A percentile compares a stretch with the other conserved stretches of the same genome.
phyloP scores from a whole-genome alignment of 2,797 vertebrate species.

The Pachyuromys duprasi region DNA sequence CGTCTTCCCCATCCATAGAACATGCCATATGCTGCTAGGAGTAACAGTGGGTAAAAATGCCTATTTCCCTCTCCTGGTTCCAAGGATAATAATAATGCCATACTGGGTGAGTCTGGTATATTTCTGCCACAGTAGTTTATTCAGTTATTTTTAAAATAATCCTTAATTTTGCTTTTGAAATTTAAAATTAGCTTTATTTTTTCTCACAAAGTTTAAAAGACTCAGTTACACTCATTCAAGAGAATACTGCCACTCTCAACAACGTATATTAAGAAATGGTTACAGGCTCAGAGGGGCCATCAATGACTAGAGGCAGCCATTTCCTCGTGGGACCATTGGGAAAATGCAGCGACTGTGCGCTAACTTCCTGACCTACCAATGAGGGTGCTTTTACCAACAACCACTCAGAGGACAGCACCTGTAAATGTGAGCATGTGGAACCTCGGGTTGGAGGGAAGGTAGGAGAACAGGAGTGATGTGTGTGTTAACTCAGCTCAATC shows the following conservation, averaged over 20 bases:
- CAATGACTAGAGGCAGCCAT: not conserved
- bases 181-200: conserved; percentile 31
- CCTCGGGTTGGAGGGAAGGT: not conserved
- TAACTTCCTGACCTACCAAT: not conserved
- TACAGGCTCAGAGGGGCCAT: not conserved
- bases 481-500: not conserved
- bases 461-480: not conserved
- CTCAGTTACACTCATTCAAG: not conserved
- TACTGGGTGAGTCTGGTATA: not conserved
- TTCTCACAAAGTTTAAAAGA: not conserved
- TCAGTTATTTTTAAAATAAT: not conserved
- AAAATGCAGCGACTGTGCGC: not conserved
- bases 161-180: not conserved
- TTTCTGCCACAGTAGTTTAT: not conserved
- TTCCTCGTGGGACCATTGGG: not conserved
- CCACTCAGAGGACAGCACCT: not conserved
- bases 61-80: not conserved
- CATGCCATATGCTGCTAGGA: not conserved
- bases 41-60: not conserved
- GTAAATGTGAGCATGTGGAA: not conserved
- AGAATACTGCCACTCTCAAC: not conserved
- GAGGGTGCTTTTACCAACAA: not conserved
- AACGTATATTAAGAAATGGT: not conserved
- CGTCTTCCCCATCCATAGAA: not conserved
- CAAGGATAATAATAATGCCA: not conserved